These are phyloP conservation scores for Rhizomys pruinosus DNA, from an alignment of 2,113 vertebrate species.

Conservation along the genomic window DNA sequence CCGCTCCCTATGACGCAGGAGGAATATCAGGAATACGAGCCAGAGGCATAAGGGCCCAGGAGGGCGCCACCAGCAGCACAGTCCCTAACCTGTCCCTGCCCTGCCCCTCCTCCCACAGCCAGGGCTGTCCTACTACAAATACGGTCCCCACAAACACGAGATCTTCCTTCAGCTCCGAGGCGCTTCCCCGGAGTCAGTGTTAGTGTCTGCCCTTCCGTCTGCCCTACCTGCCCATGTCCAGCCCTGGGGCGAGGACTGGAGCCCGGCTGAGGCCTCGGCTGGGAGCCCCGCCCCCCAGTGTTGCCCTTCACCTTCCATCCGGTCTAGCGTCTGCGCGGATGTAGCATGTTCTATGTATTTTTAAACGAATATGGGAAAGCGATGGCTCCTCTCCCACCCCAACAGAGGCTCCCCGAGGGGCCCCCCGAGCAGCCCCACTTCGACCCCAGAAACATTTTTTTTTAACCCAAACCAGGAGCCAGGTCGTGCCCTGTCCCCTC, in stretches of 20 bases:
- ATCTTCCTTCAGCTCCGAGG: conserved; percentile 88
- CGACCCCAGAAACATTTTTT: conserved; percentile 27
- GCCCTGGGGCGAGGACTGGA: conserved; percentile 23
- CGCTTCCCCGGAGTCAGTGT: conserved; percentile 82
- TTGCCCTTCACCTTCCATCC: conserved; percentile 43
- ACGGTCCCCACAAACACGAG: conserved; percentile 80
- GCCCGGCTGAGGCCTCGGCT: not conserved
- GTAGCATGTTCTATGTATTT: conserved; percentile 84
- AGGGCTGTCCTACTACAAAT: conserved; percentile 77
- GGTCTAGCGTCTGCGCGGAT: conserved; percentile 61
- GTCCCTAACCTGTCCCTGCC: conserved; percentile 78
- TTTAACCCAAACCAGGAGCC: conserved; percentile 74
- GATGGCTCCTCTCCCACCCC: conserved; percentile 36
- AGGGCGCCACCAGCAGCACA: conserved; percentile 97
- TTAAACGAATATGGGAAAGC: conserved; percentile 74
- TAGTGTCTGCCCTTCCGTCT: conserved; percentile 83
- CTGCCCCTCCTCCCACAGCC: conserved; percentile 64
- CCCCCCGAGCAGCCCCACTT: conserved; percentile 16
- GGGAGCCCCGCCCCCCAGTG: conserved; percentile 36
- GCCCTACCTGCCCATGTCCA: conserved; percentile 54
- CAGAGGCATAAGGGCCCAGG: conserved; percentile 94
- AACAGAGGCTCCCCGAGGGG: conserved; percentile 44
- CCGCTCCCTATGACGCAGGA: conserved; percentile 85
- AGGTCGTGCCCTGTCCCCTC: conserved; percentile 76
- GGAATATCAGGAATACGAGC: conserved; percentile 97